Percentiles rank a stretch among this genome's conserved stretches.
phyloP scores from a whole-genome alignment of 2,797 vertebrate species.

The Phoeniculus purpureus region DNA sequence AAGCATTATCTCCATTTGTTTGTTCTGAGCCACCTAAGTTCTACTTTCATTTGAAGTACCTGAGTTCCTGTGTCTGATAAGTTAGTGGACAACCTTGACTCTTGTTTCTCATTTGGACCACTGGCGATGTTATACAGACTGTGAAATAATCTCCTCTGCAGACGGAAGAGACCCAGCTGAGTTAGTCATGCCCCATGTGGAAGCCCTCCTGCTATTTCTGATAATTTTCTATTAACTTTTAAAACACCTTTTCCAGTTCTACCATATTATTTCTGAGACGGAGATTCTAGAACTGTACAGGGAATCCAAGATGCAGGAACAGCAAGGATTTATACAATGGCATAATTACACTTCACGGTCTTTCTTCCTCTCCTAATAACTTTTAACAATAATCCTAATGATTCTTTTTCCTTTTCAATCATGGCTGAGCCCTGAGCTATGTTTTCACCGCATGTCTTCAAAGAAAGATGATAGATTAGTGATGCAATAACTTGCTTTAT shows the following conservation, averaged over 20 bases:
- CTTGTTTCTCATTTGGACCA: not conserved
- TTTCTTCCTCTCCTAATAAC: not conserved
- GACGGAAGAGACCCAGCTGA: not conserved
- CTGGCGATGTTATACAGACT: not conserved
- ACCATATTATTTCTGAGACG: not conserved
- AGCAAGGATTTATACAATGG: not conserved
- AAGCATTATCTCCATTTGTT: not conserved
- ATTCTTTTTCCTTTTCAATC: not conserved
- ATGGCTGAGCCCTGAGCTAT: not conserved
- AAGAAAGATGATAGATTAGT: not conserved
- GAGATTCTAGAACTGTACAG: not conserved
- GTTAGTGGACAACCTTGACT: not conserved
- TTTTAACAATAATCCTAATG: not conserved
- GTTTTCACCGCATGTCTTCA: not conserved
- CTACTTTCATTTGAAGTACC: not conserved
- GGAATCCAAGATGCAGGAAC: not conserved
- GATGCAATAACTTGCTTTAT: not conserved
- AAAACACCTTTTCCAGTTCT: not conserved
- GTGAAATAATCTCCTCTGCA: not conserved
- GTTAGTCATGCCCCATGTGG: not conserved
- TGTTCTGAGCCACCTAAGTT: not conserved
- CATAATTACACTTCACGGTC: not conserved
- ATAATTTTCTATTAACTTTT: not conserved
- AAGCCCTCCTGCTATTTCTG: not conserved
- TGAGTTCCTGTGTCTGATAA: fast-evolving